Evolutionary conservation across 1,140 invertebrate genomes (phyloP).

Genomic region (Anastrepha ludens): DNA sequence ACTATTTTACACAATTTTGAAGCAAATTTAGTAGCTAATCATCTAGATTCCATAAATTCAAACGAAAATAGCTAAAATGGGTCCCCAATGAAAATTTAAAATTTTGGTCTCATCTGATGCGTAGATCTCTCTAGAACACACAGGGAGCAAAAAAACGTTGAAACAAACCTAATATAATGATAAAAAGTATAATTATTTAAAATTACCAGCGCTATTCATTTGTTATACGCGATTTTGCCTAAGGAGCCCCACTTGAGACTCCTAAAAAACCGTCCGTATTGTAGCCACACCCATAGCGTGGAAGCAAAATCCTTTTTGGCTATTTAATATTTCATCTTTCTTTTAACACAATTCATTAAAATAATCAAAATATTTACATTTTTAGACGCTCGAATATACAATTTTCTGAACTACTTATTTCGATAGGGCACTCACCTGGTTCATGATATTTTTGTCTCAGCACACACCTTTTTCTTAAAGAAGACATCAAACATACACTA

Average conservation of each 20-base stretch:
- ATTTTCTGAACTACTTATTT: conserved; percentile 69
- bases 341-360: conserved; percentile 67
- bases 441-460: conserved; percentile 73
- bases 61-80: conserved; percentile 85
- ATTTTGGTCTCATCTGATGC: conserved; percentile 70
- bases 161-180: conserved; percentile 62
- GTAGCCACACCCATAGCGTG: conserved; percentile 68
- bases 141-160: conserved; percentile 63
- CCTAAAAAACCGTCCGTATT: conserved; percentile 56
- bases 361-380: conserved; percentile 63
- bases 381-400: conserved; percentile 64
- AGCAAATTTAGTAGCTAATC: conserved; percentile 64
- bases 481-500: conserved; percentile 71
- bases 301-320: conserved; percentile 20
- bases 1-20: conserved; percentile 58
- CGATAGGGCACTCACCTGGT: conserved; percentile 68
- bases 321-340: conserved; percentile 54
- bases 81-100: conserved; percentile 77
- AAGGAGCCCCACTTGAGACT: conserved; percentile 66
- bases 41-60: conserved; percentile 75
- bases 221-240: conserved; percentile 60
- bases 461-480: conserved; percentile 68
- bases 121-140: conserved; percentile 60
- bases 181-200: conserved; percentile 46
- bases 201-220: conserved; percentile 28